phyloP scores from a whole-genome alignment of 2,797 vertebrate genomes.

The Okamejei kenojei region DNA sequence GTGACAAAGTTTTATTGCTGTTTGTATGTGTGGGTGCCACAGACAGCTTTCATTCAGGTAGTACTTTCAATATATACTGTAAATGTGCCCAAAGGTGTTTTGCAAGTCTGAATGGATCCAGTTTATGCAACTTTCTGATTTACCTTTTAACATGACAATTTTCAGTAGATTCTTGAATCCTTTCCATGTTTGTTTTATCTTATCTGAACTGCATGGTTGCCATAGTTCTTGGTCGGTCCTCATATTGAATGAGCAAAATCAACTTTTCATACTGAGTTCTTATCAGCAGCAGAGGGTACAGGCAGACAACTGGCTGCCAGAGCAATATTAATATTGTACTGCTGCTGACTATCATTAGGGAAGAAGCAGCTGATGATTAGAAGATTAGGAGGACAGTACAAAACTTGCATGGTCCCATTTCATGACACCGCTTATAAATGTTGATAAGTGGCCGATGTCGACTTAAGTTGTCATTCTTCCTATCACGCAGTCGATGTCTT shows the following conservation, averaged over 20 bases:
- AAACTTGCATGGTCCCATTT: neutral
- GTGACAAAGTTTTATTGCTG: neutral
- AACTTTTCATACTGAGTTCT: neutral
- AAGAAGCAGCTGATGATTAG: neutral
- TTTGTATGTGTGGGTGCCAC: neutral
- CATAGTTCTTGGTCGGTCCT: neutral
- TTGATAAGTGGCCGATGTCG: neutral
- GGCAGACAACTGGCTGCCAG: neutral
- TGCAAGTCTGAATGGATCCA: too few relatives aligned
- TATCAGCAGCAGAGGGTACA: neutral
- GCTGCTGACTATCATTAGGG: neutral
- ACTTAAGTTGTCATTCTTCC: neutral
- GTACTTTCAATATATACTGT: too few relatives aligned
- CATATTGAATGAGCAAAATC: neutral
- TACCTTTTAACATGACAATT: neutral
- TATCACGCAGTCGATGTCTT: neutral
- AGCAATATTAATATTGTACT: neutral
- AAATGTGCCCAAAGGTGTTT: neutral
- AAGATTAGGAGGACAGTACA: neutral
- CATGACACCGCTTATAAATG: neutral
- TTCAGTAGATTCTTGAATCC: slow-evolving; percentile 4
- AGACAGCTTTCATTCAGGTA: neutral
- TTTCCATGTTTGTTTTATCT: neutral
- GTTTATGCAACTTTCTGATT: slow-evolving; percentile 13
- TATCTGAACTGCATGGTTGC: neutral